A percentile compares a stretch with the other conserved stretches of the same genome.
Evolutionary conservation across 2,797 vertebrate genomes (phyloP).

Genomic region (Rhabdophis nuchalis): DNA sequence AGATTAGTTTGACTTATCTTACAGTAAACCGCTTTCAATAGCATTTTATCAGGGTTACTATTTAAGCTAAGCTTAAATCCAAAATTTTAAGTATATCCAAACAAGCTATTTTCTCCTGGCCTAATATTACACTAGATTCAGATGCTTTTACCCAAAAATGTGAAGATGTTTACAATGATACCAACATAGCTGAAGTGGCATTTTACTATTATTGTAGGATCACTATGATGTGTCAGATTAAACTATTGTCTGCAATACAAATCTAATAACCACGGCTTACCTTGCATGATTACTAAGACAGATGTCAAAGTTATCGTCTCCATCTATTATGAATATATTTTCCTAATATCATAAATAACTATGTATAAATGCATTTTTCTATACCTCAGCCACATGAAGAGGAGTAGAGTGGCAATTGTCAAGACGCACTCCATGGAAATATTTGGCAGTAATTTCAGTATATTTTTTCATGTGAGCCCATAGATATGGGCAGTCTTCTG

Average conservation of each 20-base stretch:
- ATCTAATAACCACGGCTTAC: not conserved
- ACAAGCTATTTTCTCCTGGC: not conserved
- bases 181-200: not conserved
- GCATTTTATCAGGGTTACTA: not conserved
- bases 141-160: not conserved
- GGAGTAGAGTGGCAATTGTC: conserved; percentile 98
- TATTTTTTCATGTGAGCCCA: conserved; percentile 96
- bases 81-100: not conserved
- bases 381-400: conserved; percentile 93
- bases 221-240: not conserved
- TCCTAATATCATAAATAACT: not conserved
- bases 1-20: not conserved
- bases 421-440: conserved; percentile 89
- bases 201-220: not conserved
- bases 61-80: not conserved
- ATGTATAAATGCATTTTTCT: not conserved
- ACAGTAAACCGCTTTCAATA: not conserved
- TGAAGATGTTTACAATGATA: not conserved
- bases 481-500: conserved; percentile 90
- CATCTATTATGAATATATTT: not conserved
- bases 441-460: conserved; percentile 86
- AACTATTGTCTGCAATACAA: not conserved
- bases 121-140: not conserved
- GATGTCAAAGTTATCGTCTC: not conserved
- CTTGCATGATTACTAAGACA: not conserved